Evolutionary conservation across 2,888 invertebrate genomes (phyloP).

Genomic region (Cataglyphis livida): DNA sequence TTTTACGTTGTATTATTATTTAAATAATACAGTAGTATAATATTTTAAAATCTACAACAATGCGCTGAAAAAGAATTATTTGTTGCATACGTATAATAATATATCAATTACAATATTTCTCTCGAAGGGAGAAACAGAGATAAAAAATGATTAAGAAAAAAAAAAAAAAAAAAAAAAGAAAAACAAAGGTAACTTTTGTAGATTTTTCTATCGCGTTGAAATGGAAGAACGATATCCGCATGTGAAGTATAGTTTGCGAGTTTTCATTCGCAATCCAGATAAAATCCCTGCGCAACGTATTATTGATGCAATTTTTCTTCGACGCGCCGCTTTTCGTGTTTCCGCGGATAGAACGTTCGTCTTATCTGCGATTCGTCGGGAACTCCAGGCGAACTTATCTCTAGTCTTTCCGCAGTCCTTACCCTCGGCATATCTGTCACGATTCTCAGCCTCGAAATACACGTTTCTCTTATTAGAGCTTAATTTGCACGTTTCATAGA

Average conservation of each 20-base stretch:
- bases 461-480: slow-evolving; percentile 52
- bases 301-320: slow-evolving; percentile 46
- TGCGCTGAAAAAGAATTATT: neutral
- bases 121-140: neutral
- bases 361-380: slow-evolving; percentile 28
- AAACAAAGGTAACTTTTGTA: neutral
- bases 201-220: slow-evolving; percentile 18
- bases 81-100: neutral
- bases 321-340: slow-evolving; percentile 7
- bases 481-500: slow-evolving; percentile 38
- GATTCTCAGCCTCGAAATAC: slow-evolving; percentile 46
- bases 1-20: slow-evolving; percentile 17
- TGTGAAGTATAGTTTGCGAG: slow-evolving; percentile 17
- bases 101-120: neutral
- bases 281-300: slow-evolving; percentile 26
- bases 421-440: slow-evolving; percentile 47
- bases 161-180: neutral
- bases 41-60: neutral
- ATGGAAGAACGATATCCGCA: neutral
- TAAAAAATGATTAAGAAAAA: neutral
- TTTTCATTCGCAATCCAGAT: slow-evolving; percentile 6
- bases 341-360: slow-evolving; percentile 25
- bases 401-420: slow-evolving; percentile 35
- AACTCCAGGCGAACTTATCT: slow-evolving; percentile 27
- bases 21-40: neutral